Conservation (phyloP, 2,113 vertebrate genomes). For the Fulica atra region DNA sequence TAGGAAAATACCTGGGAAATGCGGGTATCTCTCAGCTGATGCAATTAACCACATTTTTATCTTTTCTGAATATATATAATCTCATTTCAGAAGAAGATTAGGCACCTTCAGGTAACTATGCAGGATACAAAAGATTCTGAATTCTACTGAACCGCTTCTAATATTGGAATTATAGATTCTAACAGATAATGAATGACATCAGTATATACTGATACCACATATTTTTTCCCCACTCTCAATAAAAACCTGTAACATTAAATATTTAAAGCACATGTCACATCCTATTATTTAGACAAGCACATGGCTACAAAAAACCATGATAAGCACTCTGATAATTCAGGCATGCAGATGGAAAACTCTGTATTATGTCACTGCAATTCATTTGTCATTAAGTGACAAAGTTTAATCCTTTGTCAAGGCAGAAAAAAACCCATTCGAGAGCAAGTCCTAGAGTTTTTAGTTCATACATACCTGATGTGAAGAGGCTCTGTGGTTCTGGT, state of each 20-base stretch:
- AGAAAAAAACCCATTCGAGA: fast-evolving
- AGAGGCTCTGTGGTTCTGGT: slow-evolving; percentile 98
- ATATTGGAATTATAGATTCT: background rate
- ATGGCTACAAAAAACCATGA: background rate
- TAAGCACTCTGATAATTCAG: background rate
- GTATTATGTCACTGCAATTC: background rate
- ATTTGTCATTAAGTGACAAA: background rate
- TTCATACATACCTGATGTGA: slow-evolving; percentile 88
- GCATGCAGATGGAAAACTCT: background rate
- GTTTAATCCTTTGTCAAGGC: background rate
- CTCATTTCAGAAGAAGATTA: background rate
- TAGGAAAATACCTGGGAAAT: background rate
- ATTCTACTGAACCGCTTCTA: background rate
- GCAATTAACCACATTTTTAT: background rate
- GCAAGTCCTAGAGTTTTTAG: background rate
- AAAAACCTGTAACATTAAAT: background rate
- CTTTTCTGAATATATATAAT: background rate
- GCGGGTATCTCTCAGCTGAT: background rate
- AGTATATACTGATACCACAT: background rate
- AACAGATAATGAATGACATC: background rate
- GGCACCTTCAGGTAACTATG: background rate
- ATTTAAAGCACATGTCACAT: background rate
- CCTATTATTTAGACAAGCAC: background rate
- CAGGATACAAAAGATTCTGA: background rate
- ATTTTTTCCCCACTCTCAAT: background rate